phyloP scores from a whole-genome alignment of 2,888 invertebrate species.

The Heliconius hortense region DNA sequence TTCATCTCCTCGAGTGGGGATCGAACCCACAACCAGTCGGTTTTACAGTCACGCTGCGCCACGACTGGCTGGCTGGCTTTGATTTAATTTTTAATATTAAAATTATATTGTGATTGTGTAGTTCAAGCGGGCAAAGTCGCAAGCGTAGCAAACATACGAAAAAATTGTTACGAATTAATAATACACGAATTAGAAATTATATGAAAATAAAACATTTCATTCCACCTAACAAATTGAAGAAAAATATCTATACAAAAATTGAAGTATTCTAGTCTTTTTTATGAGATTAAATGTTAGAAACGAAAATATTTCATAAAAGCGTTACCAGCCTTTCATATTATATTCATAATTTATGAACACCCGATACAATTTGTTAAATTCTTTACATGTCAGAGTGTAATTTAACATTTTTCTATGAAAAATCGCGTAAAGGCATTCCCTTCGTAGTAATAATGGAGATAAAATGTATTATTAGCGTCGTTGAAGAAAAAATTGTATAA shows the following conservation, averaged over 20 bases:
- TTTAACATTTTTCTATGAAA: conserved; percentile 24
- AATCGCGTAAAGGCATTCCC: conserved; percentile 22
- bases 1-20: too few relatives aligned
- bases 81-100: too few relatives aligned
- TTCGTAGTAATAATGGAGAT: conserved; percentile 16
- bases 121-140: too few relatives aligned
- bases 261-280: neutral
- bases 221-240: neutral
- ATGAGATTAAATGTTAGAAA: conserved; percentile 6
- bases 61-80: too few relatives aligned
- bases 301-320: conserved; percentile 19
- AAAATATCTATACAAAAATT: conserved; percentile 7
- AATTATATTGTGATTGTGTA: too few relatives aligned
- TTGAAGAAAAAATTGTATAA: conserved; percentile 5
- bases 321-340: conserved; percentile 9
- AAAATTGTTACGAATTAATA: neutral
- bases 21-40: too few relatives aligned
- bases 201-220: neutral
- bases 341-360: conserved; percentile 25
- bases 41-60: too few relatives aligned
- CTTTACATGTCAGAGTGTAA: conserved; percentile 27
- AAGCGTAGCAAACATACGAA: too few relatives aligned
- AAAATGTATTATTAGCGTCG: conserved; percentile 11
- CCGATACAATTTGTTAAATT: conserved; percentile 26
- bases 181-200: neutral